phyloP scores from a whole-genome alignment of 2,797 vertebrate genomes.

The Alfaro cultratus region DNA sequence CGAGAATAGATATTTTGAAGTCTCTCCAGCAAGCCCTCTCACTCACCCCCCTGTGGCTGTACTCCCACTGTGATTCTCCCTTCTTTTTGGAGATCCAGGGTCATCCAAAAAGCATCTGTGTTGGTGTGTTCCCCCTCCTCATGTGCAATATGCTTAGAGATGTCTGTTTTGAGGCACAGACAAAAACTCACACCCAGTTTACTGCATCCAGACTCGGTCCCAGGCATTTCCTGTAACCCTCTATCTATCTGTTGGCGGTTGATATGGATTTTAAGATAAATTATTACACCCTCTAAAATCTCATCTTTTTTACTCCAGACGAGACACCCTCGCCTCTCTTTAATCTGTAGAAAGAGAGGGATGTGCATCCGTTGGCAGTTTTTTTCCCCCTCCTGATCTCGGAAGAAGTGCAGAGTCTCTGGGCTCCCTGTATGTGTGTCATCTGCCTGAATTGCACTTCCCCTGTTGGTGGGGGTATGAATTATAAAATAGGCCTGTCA shows the following conservation, averaged over 20 bases:
- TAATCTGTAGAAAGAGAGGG: conserved; percentile 72
- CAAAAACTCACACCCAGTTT: conserved; percentile 18
- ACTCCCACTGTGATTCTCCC: conserved; percentile 59
- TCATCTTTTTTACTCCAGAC: conserved; percentile 58
- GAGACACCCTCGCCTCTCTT: conserved; percentile 61
- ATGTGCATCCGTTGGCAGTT: conserved; percentile 72
- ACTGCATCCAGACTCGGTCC: conserved; percentile 49
- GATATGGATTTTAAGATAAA: conserved; percentile 75
- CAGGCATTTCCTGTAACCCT: conserved; percentile 31
- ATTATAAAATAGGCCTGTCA: conserved; percentile 83
- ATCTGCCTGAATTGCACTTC: conserved; percentile 75
- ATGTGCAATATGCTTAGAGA: conserved; percentile 59
- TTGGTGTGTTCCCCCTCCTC: conserved; percentile 47
- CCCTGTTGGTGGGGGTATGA: conserved; percentile 77
- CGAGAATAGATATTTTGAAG: conserved; percentile 75
- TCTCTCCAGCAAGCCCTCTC: conserved; percentile 61
- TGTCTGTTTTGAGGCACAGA: conserved; percentile 48
- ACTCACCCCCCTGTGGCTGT: conserved; percentile 47
- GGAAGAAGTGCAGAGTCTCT: conserved; percentile 56
- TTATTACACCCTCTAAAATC: conserved; percentile 63
- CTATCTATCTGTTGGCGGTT: conserved; percentile 60
- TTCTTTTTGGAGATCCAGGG: conserved; percentile 63
- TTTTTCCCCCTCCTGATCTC: conserved; percentile 36
- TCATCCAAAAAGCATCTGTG: conserved; percentile 68
- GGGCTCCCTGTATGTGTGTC: conserved; percentile 72